phyloP scores from a whole-genome alignment of 37 sponge, comb jelly and placozoan species.

The Ephydatia muelleri region DNA sequence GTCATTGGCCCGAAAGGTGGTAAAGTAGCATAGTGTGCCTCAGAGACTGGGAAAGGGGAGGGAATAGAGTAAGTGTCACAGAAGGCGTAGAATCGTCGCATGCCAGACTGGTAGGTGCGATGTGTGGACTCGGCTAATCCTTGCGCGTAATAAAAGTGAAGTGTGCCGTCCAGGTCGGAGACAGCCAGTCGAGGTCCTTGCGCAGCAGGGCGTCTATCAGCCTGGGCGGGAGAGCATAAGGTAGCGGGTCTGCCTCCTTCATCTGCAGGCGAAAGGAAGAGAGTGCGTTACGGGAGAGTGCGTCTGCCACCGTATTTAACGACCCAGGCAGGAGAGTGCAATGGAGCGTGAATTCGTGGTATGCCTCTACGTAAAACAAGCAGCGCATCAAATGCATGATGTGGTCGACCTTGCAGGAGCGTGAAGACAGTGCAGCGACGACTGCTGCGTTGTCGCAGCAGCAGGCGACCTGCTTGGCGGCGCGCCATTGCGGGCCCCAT shows the following conservation, averaged over 20 bases:
- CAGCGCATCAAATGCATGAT: conserved; percentile 52
- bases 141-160: conserved; percentile 9
- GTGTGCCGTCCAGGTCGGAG: conserved; percentile 29
- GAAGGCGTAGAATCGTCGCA: neutral
- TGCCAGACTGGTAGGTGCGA: conserved; percentile 9
- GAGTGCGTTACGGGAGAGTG: conserved; percentile 32
- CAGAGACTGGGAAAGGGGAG: conserved; percentile 29
- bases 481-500: conserved; percentile 41
- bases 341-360: neutral
- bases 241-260: neutral
- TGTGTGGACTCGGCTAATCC: conserved; percentile 45
- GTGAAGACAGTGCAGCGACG: conserved; percentile 8
- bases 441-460: conserved; percentile 51
- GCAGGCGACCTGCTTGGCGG: neutral
- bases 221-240: neutral
- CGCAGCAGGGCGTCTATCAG: neutral
- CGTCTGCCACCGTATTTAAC: conserved; percentile 23
- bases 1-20: neutral
- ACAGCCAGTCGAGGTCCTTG: conserved; percentile 22
- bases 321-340: conserved; percentile 17
- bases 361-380: conserved; percentile 40
- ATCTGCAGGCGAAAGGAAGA: conserved; percentile 5
- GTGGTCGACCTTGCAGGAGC: conserved; percentile 8
- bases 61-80: neutral
- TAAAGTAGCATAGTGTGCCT: conserved; percentile 21